Evolutionary conservation across 2,888 invertebrate species (phyloP), one percentile per base, ranked within the genome.

Genomic region (Matsumyia berberina): DNA sequence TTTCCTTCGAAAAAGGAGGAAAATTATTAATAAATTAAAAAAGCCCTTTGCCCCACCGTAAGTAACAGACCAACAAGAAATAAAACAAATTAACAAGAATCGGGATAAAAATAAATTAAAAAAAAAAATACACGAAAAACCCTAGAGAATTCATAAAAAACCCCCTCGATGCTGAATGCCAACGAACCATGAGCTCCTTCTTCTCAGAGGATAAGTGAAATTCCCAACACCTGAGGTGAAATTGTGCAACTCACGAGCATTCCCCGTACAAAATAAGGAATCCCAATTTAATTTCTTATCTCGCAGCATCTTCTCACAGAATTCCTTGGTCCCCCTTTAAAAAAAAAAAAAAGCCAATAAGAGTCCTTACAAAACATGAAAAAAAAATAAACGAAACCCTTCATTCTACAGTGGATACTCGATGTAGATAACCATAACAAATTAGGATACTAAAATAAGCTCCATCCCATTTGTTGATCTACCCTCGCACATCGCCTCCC

Each of bases 61-160:
- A 62, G 44, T 44, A 55, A 46, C 55, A 62, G 15, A 60, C 44
- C 29, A 58, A 46, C 37, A 74, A 66, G 24, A 53, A 72, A 72
- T 58, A 64, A 79, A 58, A 72, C 64, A 57, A 79, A 79, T 72
- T 58, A 55, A 77, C 64, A 79, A 70, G 46, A 78, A 72, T 51
- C 44, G 24, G n/a, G 44, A 29, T n/a, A 8, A 69, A 55, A 46
- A 55, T 12, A 53, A 33, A 39, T 12, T 24, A 24, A 66, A 35
- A 58, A 35, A n/a, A 19, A 19, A 11, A 37, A n/a, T n/a, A n/a
- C n/a, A n/a, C n/a, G n/a, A n/a, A 55, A 24, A 64, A 55, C 39
- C 58, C 46, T 33, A 64, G 46, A 49, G 49, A 62, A 62, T 44
- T 64, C 24, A 31, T 44, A 55, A 70, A 55, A 70, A 55, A 35